A percentile compares a stretch with the other conserved stretches of the same genome.
Evolutionary conservation across 37 sponge, comb jelly and placozoan species (phyloP).

Genomic region (Geodia barretti): DNA sequence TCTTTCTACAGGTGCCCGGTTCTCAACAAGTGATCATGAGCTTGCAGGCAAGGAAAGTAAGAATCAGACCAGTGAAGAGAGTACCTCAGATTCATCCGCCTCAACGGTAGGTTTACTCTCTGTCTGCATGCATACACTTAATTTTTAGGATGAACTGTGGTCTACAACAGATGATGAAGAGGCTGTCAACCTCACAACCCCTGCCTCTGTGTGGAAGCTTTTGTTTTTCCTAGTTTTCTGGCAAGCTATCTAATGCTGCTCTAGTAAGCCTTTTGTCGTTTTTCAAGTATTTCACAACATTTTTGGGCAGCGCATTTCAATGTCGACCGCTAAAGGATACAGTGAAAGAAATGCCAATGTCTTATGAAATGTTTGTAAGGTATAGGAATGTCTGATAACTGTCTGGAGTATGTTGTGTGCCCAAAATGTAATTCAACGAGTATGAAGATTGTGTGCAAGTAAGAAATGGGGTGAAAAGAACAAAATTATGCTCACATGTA

Average conservation of each 20-base stretch:
- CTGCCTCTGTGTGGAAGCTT: background rate
- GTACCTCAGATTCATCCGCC: no score
- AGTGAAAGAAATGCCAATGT: background rate
- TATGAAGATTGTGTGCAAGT: constrained; percentile 37
- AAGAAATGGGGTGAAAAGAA: background rate
- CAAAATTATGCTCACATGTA: constrained; percentile 46
- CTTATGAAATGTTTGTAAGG: background rate
- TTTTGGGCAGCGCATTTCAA: constrained; percentile 29
- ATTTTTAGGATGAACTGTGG: background rate
- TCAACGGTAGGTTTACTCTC: no score
- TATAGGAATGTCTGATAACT: constrained; percentile 3
- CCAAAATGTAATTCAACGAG: constrained; percentile 46
- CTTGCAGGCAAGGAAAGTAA: no score
- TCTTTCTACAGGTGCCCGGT: no score
- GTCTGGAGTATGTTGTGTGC: constrained; percentile 54
- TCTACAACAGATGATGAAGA: background rate
- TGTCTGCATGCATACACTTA: no score
- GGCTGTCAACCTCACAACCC: background rate
- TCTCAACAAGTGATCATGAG: no score
- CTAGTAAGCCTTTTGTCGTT: constrained; percentile 13
- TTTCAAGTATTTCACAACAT: constrained; percentile 21
- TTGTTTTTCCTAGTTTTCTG: constrained; percentile 37
- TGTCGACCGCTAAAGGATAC: constrained; percentile 7
- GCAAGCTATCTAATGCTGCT: constrained; percentile 51
- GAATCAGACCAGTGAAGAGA: no score